phyloP scores from a whole-genome alignment of 1,140 invertebrate genomes.

The Drosophila repleta region DNA sequence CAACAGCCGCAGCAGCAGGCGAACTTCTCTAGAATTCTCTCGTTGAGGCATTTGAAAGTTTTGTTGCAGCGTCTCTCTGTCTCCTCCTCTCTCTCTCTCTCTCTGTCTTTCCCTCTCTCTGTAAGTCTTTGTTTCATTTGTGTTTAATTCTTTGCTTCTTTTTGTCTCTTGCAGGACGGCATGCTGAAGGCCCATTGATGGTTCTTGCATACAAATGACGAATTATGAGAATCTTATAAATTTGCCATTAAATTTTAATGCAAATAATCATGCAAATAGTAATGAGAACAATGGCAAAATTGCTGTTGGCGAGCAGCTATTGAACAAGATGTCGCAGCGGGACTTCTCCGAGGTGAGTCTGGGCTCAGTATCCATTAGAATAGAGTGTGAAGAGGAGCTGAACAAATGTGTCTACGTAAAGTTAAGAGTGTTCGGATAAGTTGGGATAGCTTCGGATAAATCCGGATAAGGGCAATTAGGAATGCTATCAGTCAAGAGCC shows the following conservation, averaged over 20 bases:
- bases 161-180: slow-evolving; percentile 48
- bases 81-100: slow-evolving; percentile 23
- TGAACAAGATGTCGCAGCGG: slow-evolving; percentile 82
- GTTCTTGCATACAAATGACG: slow-evolving; percentile 79
- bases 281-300: slow-evolving; percentile 77
- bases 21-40: slow-evolving; percentile 63
- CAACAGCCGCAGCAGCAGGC: slow-evolving; percentile 6
- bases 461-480: not conserved
- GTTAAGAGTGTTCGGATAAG: not conserved
- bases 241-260: slow-evolving; percentile 82
- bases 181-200: slow-evolving; percentile 53
- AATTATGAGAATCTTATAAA: slow-evolving; percentile 83
- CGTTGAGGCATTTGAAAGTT: slow-evolving; percentile 62
- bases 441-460: not conserved
- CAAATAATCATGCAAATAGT: slow-evolving; percentile 65
- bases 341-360: slow-evolving; percentile 82
- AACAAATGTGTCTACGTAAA: no score
- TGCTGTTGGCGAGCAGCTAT: slow-evolving; percentile 66
- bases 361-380: slow-evolving; percentile 22
- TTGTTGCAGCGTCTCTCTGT: slow-evolving; percentile 17
- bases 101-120: slow-evolving; percentile 25
- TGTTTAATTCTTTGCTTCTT: slow-evolving; percentile 12
- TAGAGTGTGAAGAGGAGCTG: slow-evolving; percentile 7
- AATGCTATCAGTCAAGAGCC: not conserved
- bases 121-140: slow-evolving; percentile 7